Percentiles rank a stretch among this genome's conserved stretches.
Conservation (phyloP, 2,797 vertebrate species). For the Salmo trutta region DNA sequence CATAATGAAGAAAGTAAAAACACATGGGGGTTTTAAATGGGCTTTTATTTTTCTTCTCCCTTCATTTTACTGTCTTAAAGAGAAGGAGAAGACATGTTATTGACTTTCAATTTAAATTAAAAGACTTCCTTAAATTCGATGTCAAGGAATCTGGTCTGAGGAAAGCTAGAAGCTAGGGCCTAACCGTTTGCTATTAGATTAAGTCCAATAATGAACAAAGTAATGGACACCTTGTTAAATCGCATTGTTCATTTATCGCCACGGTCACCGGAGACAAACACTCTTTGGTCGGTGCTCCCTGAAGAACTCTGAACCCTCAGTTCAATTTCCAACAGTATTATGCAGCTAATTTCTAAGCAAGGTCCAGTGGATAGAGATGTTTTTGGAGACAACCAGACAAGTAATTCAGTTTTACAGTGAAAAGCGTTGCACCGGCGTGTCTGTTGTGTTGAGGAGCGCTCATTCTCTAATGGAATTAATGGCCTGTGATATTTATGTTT, state of each 20-base stretch:
- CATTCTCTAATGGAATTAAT: slow-evolving; percentile 33
- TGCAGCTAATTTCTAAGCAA: neutral
- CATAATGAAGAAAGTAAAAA: slow-evolving; percentile 79
- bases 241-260: slow-evolving; percentile 58
- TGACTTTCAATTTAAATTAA: slow-evolving; percentile 63
- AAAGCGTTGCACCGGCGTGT: neutral
- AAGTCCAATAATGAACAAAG: slow-evolving; percentile 55
- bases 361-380: slow-evolving; percentile 3
- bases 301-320: neutral
- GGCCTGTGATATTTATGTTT: slow-evolving; percentile 17
- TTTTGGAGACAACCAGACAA: neutral
- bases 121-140: slow-evolving; percentile 40
- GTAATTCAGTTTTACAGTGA: neutral
- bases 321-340: slow-evolving; percentile 4
- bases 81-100: slow-evolving; percentile 57
- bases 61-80: slow-evolving; percentile 54
- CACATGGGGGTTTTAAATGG: slow-evolving; percentile 76
- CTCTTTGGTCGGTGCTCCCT: neutral
- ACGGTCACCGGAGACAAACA: slow-evolving; percentile 59
- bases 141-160: slow-evolving; percentile 33
- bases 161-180: neutral
- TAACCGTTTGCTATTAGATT: slow-evolving; percentile 56
- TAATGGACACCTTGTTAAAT: slow-evolving; percentile 66
- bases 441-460: slow-evolving; percentile 12
- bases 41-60: slow-evolving; percentile 66